Percentiles rank a stretch among this genome's conserved stretches.
These are phyloP conservation scores for Orientallactaga bullata DNA, from an alignment of 2,113 vertebrate species.

Conservation along the genomic window DNA sequence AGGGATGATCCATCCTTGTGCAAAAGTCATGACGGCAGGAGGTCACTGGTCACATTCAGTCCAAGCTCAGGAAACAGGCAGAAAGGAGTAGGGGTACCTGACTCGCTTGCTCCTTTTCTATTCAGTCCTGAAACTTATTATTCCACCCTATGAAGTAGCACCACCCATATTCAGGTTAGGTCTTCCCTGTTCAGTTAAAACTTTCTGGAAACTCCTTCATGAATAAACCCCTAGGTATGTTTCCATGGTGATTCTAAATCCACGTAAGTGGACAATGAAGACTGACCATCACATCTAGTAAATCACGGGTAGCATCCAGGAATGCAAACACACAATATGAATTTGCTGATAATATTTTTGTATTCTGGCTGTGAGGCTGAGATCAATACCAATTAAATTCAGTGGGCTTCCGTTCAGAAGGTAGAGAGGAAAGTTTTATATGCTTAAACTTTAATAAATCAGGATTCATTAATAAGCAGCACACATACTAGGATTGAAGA, in stretches of 20 bases:
- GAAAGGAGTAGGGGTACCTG: too few species aligned
- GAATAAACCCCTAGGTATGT: background rate
- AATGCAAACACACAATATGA: background rate
- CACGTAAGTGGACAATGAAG: background rate
- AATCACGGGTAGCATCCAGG: rapidly evolving
- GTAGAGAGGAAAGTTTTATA: background rate
- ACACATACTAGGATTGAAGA: background rate
- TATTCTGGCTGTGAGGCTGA: background rate
- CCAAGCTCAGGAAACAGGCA: background rate
- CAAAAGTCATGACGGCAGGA: background rate
- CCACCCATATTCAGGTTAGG: background rate
- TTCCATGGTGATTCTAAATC: background rate
- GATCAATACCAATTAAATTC: constrained; percentile 32
- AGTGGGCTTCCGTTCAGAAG: background rate
- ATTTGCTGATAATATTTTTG: background rate
- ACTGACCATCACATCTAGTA: background rate
- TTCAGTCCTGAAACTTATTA: background rate
- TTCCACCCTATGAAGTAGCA: too few species aligned
- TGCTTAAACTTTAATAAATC: background rate
- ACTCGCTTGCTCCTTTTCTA: background rate
- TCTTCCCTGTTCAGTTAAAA: background rate
- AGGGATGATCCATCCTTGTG: too few species aligned
- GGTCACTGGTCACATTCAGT: too few species aligned
- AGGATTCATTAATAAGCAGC: constrained; percentile 13
- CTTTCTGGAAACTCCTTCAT: background rate